Evolutionary conservation across 2,888 invertebrate genomes (phyloP).

Genomic region (Clitarchus hookeri): DNA sequence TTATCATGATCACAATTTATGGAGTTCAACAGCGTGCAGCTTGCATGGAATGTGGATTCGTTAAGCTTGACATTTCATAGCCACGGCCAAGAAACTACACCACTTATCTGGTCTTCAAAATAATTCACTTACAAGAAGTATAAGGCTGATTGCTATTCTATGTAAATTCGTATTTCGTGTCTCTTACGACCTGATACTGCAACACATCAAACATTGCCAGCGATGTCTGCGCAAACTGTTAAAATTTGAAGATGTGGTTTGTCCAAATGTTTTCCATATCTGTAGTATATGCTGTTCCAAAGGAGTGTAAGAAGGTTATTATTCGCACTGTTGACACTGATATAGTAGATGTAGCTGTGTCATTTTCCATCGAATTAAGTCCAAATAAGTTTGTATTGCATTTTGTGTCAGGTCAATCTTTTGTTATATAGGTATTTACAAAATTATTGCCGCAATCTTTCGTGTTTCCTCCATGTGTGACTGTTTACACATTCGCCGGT

Average conservation of each 20-base stretch:
- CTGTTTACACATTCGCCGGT: conserved; percentile 19
- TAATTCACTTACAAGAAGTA: conserved; percentile 18
- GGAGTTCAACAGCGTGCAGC: conserved; percentile 18
- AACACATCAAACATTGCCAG: background rate
- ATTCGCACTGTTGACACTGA: conserved; percentile 20
- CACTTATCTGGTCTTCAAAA: conserved; percentile 25
- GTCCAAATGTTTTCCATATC: background rate
- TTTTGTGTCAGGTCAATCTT: background rate
- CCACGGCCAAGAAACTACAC: conserved; percentile 20
- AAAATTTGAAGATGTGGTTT: background rate
- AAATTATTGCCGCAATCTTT: background rate
- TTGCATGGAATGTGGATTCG: background rate
- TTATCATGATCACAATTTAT: conserved; percentile 10
- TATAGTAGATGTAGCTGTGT: conserved; percentile 14
- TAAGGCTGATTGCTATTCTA: background rate
- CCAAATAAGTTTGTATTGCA: conserved; percentile 20
- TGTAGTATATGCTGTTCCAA: background rate
- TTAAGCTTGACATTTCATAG: background rate
- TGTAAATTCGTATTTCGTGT: background rate
- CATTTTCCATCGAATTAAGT: background rate
- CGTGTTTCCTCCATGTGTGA: conserved; percentile 24
- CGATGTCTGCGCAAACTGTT: background rate
- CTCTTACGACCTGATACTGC: background rate
- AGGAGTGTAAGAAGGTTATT: background rate
- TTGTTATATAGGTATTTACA: conserved; percentile 6